Percentiles rank a stretch among this genome's conserved stretches.
These are phyloP conservation scores for Dugesia japonica DNA, from an alignment of 2,888 invertebrate species.

Conservation along the genomic window DNA sequence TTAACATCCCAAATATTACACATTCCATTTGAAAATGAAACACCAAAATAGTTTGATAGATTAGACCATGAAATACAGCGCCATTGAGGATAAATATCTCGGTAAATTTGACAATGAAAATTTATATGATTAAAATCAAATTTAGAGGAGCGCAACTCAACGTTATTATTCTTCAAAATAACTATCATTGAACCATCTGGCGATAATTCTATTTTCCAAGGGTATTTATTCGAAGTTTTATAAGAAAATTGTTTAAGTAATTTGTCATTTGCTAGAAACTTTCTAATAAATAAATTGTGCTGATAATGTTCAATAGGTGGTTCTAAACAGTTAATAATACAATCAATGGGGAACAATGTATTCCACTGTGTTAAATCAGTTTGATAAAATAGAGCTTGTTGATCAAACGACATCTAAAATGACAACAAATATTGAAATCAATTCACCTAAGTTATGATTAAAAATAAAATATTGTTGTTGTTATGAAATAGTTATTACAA, in stretches of 20 bases:
- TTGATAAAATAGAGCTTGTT: not conserved
- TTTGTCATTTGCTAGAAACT: not conserved
- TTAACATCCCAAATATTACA: not conserved
- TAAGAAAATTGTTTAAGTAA: not conserved
- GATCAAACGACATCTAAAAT: not conserved
- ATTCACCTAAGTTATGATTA: too few species aligned
- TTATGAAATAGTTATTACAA: not conserved
- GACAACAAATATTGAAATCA: too few species aligned
- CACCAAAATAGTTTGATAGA: not conserved
- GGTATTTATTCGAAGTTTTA: not conserved
- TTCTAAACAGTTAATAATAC: not conserved
- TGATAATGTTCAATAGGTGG: not conserved
- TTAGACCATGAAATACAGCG: not conserved
- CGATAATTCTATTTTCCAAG: not conserved
- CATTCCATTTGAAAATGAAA: not conserved
- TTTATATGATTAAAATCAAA: not conserved
- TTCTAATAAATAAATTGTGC: not conserved
- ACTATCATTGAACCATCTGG: not conserved
- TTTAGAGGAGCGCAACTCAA: not conserved
- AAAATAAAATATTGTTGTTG: not conserved
- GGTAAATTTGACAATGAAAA: not conserved
- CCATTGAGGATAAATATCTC: not conserved
- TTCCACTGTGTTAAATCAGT: not conserved
- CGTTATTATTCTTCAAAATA: not conserved
- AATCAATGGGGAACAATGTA: not conserved